phyloP scores from a whole-genome alignment of 2,113 vertebrate species.

The Chiloscyllium plagiosum region DNA sequence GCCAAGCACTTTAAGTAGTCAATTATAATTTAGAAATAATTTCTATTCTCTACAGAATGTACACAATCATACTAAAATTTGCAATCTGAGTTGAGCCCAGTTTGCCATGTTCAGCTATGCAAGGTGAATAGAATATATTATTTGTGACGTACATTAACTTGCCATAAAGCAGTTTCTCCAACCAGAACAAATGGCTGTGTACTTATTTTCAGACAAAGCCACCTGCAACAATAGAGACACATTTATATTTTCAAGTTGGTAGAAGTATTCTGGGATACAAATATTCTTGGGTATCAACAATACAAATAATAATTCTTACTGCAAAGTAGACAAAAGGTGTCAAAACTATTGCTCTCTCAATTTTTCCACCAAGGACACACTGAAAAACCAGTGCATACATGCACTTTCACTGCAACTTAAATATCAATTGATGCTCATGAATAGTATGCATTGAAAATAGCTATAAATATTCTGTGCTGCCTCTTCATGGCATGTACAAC shows the following conservation, averaged over 20 bases:
- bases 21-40: background rate
- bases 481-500: background rate
- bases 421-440: background rate
- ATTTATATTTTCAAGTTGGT: background rate
- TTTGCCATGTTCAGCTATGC: too few species aligned
- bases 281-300: too few species aligned
- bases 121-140: too few species aligned
- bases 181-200: background rate
- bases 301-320: background rate
- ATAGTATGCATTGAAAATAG: background rate
- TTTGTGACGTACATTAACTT: too few species aligned
- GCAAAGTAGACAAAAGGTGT: background rate
- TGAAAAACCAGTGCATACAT: background rate
- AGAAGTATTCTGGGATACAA: background rate
- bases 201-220: background rate
- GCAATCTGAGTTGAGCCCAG: background rate
- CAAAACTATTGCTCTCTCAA: too few species aligned
- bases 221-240: background rate
- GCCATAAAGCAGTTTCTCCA: background rate
- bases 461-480: background rate
- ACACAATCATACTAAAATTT: background rate
- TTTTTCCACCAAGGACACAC: background rate
- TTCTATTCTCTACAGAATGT: background rate
- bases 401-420: background rate
- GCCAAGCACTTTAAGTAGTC: background rate